Evolutionary conservation across 2,797 vertebrate species (phyloP), one percentile per base, ranked within the genome.

Genomic region (Anguilla anguilla): DNA sequence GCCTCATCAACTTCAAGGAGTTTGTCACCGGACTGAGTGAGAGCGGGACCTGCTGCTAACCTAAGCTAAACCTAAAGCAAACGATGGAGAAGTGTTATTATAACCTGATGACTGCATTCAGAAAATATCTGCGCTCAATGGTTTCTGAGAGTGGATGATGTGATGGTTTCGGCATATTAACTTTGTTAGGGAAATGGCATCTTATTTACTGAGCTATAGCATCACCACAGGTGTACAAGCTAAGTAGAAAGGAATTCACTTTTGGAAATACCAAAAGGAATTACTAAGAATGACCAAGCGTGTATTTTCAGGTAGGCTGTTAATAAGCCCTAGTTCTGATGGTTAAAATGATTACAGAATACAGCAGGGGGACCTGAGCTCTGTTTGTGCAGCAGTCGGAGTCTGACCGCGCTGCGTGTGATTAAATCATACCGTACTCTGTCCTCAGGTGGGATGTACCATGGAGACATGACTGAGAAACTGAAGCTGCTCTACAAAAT

Each of bases 1-100:
- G 97, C 0, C 97, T 99, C 81, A 98, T 99, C 94, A 99, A 99
- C 95, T 99, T 99, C 93, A 99, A 99, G 92, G 98, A 99, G 93
- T 99, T 99, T 3, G 97, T 98, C 92, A 98, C 96, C 0, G 98
- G 98, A 39, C 97, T 99, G 89, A 98, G 98, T 99, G 93, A 95
- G 91, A 85, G 81, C 15, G 2, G 7, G 51, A 53, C 51, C 51
- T 53, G 43, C 43, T 46, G 43, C 6, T 46, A 46, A 46, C 43
- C 43, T 0, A 46, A 5, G 43, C 10, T 17, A 79, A 43, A 22
- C 19, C 15, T 4, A 46, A 22, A 39, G 6, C 15, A 79, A 46
- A 22, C 39, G 15, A 39, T 17, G 17, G 31, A 35, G 7, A 77
- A 46, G 46, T 17, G 6, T 79, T 39, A 46, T 22, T 17, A 43